phyloP scores from a whole-genome alignment of 2,113 vertebrate genomes.

The Eclectus roratus region DNA sequence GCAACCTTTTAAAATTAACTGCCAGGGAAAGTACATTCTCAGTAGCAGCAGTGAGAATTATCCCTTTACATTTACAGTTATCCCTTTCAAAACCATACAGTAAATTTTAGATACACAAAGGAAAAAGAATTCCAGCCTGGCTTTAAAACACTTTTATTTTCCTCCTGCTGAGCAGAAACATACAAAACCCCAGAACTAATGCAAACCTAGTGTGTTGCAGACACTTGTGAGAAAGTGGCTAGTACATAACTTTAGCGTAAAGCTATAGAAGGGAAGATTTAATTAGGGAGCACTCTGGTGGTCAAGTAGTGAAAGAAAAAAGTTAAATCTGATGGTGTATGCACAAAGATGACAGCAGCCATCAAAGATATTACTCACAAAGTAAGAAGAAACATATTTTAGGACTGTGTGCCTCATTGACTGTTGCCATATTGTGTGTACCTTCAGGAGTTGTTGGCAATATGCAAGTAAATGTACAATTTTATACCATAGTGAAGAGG shows the following conservation, averaged over 20 bases:
- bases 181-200: background rate
- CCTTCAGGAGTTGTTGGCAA: background rate
- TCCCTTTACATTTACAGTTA: background rate
- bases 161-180: background rate
- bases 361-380: background rate
- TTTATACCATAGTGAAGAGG: background rate
- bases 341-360: background rate
- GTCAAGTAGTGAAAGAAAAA: background rate
- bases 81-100: background rate
- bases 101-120: background rate
- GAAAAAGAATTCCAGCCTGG: background rate
- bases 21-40: background rate
- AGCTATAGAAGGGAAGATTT: background rate
- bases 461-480: background rate
- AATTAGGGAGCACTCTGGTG: slow-evolving; percentile 22
- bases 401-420: background rate
- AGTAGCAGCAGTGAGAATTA: background rate
- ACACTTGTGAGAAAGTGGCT: background rate
- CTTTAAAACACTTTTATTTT: background rate
- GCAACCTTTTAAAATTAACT: background rate
- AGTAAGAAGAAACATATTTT: background rate
- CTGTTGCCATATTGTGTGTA: rapidly evolving
- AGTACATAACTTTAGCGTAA: background rate
- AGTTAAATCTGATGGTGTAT: background rate
- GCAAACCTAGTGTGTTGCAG: background rate